Evolutionary conservation across 1,140 invertebrate genomes (phyloP).

Genomic region (Papilio helenus): DNA sequence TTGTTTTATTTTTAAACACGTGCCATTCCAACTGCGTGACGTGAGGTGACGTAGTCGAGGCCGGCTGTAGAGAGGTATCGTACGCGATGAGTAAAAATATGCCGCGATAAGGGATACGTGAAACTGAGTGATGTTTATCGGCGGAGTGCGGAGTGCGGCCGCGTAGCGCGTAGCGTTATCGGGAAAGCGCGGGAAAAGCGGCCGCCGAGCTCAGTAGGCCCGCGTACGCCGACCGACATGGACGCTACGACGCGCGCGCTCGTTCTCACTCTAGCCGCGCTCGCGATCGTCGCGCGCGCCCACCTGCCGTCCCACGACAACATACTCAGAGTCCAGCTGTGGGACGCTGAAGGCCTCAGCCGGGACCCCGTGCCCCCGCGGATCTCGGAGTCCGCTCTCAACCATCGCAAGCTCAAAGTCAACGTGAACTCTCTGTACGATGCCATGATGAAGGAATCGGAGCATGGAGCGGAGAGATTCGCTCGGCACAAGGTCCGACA

Average conservation of each 20-base stretch:
- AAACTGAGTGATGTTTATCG: slow-evolving; percentile 56
- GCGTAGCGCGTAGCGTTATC: slow-evolving; percentile 63
- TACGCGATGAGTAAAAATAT: slow-evolving; percentile 58
- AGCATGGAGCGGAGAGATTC: slow-evolving; percentile 65
- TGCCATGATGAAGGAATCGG: slow-evolving; percentile 74
- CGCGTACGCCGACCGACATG: slow-evolving; percentile 72
- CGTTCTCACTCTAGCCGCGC: slow-evolving; percentile 58
- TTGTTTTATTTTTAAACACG: slow-evolving; percentile 57
- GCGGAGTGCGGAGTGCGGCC: slow-evolving; percentile 51
- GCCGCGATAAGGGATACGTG: slow-evolving; percentile 57
- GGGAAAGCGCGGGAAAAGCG: slow-evolving; percentile 78
- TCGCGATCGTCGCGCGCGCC: slow-evolving; percentile 70
- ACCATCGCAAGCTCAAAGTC: slow-evolving; percentile 66
- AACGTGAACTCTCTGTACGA: slow-evolving; percentile 70
- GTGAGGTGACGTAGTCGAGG: neutral
- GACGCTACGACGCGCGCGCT: slow-evolving; percentile 62
- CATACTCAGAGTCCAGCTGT: slow-evolving; percentile 75
- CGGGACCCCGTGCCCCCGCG: slow-evolving; percentile 59
- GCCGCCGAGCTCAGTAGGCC: slow-evolving; percentile 66
- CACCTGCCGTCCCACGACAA: slow-evolving; percentile 75
- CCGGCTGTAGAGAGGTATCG: neutral
- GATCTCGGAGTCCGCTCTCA: slow-evolving; percentile 44
- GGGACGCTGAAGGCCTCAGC: slow-evolving; percentile 74
- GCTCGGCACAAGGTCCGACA: slow-evolving; percentile 75
- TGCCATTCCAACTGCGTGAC: slow-evolving; percentile 14